Percentiles rank a stretch among this genome's conserved stretches.
These are phyloP conservation scores for Enteromius paludinosus DNA, from an alignment of 2,797 vertebrate genomes.

Conservation along the genomic window DNA sequence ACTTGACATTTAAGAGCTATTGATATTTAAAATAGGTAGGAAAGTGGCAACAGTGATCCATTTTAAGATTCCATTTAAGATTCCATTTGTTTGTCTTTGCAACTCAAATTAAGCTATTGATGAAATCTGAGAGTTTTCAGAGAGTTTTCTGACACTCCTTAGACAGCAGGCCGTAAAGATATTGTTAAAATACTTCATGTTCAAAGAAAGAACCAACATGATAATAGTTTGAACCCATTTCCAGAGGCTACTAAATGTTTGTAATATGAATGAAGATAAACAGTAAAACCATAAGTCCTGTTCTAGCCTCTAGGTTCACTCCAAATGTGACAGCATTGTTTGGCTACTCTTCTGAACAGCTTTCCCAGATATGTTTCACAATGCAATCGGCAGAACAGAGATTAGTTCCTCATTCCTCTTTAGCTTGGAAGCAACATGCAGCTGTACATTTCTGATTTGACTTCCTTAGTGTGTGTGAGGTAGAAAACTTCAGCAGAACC, in stretches of 20 bases:
- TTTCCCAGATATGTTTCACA: conserved; percentile 17
- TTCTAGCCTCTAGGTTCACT: not conserved
- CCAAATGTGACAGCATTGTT: not conserved
- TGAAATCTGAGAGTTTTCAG: not conserved
- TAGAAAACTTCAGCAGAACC: conserved; percentile 10
- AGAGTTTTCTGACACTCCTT: not conserved
- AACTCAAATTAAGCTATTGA: not conserved
- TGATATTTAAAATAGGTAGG: conserved; percentile 2
- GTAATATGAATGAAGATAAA: conserved; percentile 1
- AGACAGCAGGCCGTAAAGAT: not conserved
- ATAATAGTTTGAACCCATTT: not conserved
- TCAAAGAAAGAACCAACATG: too few relatives aligned
- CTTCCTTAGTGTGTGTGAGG: not conserved
- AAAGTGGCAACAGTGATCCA: not conserved
- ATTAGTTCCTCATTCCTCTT: conserved; percentile 16
- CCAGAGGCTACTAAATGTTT: not conserved
- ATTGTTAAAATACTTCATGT: not conserved
- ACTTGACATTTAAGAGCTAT: conserved; percentile 9
- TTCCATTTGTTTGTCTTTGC: not conserved
- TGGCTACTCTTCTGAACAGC: conserved; percentile 17
- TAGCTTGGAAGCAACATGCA: not conserved
- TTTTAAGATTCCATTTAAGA: conserved; percentile 7
- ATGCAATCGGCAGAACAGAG: conserved; percentile 5
- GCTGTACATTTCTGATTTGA: conserved; percentile 33
- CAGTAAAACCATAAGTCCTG: not conserved